Evolutionary conservation across 2,113 vertebrate genomes (phyloP), one percentile per base, ranked within the genome.

Genomic region (Labeo catla): DNA sequence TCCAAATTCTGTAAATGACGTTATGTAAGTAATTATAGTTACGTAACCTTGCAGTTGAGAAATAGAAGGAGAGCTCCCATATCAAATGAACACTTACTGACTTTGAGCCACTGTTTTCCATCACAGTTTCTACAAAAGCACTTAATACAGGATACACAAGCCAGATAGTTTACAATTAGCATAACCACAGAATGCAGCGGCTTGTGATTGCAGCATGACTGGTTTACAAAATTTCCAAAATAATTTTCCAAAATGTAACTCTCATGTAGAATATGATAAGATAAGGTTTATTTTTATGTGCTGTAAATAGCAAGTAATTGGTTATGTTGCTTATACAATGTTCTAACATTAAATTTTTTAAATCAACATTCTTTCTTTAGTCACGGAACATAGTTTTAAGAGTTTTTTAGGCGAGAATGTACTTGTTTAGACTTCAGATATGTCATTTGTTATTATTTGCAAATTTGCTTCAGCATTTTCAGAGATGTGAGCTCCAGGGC

Each of bases 21-120:
- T 87, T 90, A 80, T 57, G 70, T 50, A 91, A 83, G 80, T 74
- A 8, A 49, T 47, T 21, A 68, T 84, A n/a, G 68, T 89, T 84
- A 84, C 83, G 84, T 84, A 84, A 90, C 78, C 13, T 54, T 78
- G n/a, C 9, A 9, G 49, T 21, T 9, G 73, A 86, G 87, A 85
- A 50, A 86, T 47, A 50, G 63, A 36, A 57, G 83, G 76, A 0
- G 8, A 73, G 28, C 23, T 83, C 39, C 39, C 54, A 66, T 83
- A 76, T 84, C 66, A 86, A 84, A 86, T 84, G 84, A 87, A 86
- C 80, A 86, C 76, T 49, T 73, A 68, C 45, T 52, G 21, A 78
- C 54, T 80, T 66, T 47, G 59, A 86, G 43, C 81, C 73, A 50
- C 19, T 80, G 86, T 77, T 87, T 83, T 80, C 36, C 47, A 54